Base-by-base conservation (phyloP, 1,140 invertebrate species). In the Diachasma alloeum region DNA sequence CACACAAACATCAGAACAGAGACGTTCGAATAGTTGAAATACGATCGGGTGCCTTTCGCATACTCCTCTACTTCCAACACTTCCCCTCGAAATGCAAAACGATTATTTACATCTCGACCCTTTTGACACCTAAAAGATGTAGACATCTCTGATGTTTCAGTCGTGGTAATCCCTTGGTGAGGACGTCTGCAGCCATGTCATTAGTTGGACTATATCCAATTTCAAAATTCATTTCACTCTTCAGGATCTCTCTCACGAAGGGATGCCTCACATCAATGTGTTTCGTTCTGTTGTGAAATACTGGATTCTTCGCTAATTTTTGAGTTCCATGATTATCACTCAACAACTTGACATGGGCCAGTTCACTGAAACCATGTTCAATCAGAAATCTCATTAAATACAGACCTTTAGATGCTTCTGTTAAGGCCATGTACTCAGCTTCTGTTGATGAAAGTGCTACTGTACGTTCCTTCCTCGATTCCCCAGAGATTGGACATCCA, bases 271-370 rank as follows among this genome's bases (percentile, higher is more conserved):
- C 70, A 26, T 72, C 70, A 13, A 72, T 72, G 42, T 72, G 70
- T 72, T 72, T 72, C 4, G 70, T 72, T 48, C 70, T 8, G 11
- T 26, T 24, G n/a, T 72, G 70, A 31, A 53, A 72, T 5, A 72
- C 42, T 24, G 42, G 70, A 53, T 72, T 72, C 13, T 48, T 72
- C 9, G 72, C 72, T 10, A 74, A 42, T 39, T 42, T 24, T 63
- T 24, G 56, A 24, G 72, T 37, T 10, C 72, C 72, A n/a, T 67
- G 9, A 11, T 67, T 74, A 39, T 74, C 72, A 42, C 37, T n/a
- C 11, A 42, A 44, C 10, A 74, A 15, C 4, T 22, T 10, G 1
- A 42, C 13, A 39, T 24, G 5, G 0, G 72, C 24, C 0, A 42
- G 36, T 15, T 74, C 13, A 6, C 5, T 22, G n/a, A 66, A 26